Evolutionary conservation across 2,888 invertebrate genomes (phyloP).

Genomic region (Nomada ferruginata): DNA sequence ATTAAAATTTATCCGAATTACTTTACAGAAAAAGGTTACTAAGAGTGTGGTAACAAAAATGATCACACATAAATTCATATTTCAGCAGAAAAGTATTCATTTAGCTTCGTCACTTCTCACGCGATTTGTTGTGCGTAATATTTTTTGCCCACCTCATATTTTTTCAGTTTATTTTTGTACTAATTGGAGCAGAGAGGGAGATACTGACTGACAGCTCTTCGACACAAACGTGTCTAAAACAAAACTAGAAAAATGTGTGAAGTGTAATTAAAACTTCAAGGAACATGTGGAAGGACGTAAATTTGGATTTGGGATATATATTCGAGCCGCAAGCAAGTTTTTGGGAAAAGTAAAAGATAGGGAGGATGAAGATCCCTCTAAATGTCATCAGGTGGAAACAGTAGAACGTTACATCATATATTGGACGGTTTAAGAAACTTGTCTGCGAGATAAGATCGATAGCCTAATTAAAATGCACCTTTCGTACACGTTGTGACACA

Average conservation of each 20-base stretch:
- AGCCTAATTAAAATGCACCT: slow-evolving; percentile 31
- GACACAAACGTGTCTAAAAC: too few relatives aligned
- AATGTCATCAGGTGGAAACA: not conserved
- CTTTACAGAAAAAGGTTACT: too few relatives aligned
- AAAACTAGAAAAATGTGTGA: not conserved
- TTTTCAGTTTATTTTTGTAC: slow-evolving; percentile 13
- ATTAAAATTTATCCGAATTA: too few relatives aligned
- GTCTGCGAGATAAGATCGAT: slow-evolving; percentile 4
- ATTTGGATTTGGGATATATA: too few relatives aligned
- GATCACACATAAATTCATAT: too few relatives aligned
- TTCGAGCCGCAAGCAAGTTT: too few relatives aligned
- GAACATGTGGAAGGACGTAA: too few relatives aligned
- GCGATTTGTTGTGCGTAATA: not conserved
- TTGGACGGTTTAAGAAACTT: slow-evolving; percentile 2
- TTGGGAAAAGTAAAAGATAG: too few relatives aligned
- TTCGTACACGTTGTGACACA: not conserved
- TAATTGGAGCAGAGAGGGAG: not conserved
- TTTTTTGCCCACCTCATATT: not conserved
- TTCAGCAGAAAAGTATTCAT: not conserved
- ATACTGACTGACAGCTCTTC: too few relatives aligned
- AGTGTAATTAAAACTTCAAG: too few relatives aligned
- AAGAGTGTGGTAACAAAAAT: too few relatives aligned
- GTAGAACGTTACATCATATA: not conserved
- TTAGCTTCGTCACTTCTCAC: slow-evolving; percentile 3
- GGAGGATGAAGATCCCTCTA: not conserved